phyloP scores from a whole-genome alignment of 2,113 vertebrate species.

The Tor tambroides region DNA sequence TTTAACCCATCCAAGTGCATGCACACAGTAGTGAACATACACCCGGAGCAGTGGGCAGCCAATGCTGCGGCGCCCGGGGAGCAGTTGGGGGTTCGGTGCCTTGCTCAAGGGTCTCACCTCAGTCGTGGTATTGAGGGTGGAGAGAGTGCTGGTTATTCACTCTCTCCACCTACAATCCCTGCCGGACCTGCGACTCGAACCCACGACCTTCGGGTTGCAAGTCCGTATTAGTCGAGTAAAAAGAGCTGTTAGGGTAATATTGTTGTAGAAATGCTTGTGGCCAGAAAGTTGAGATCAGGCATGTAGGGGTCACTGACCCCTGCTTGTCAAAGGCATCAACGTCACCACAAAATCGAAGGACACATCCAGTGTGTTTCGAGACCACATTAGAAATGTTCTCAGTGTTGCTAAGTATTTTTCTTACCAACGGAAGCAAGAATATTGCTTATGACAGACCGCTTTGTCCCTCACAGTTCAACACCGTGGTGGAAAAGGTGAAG shows the following conservation, averaged over 20 bases:
- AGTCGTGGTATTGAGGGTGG: too few relatives aligned
- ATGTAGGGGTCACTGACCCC: constrained; percentile 13
- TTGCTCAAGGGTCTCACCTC: too few relatives aligned
- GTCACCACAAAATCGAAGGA: constrained; percentile 32
- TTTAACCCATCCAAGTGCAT: too few relatives aligned
- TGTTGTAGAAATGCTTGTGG: background rate
- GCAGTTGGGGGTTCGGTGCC: too few relatives aligned
- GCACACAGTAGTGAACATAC: too few relatives aligned
- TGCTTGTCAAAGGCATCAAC: constrained; percentile 24
- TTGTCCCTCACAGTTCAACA: constrained; percentile 68
- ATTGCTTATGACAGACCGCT: constrained; percentile 54
- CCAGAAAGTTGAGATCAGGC: background rate
- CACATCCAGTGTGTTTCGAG: constrained; percentile 14
- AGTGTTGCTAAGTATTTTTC: constrained; percentile 33
- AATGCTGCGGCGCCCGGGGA: too few relatives aligned
- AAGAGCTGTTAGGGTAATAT: background rate
- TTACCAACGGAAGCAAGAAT: constrained; percentile 50
- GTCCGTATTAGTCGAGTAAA: background rate
- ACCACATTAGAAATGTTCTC: constrained; percentile 39
- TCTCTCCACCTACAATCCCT: too few relatives aligned
- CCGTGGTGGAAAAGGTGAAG: constrained; percentile 67
- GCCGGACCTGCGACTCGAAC: too few relatives aligned
- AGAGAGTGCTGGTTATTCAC: too few relatives aligned
- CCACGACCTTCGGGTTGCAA: too few relatives aligned
- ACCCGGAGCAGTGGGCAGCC: too few relatives aligned